Base-by-base conservation (phyloP, 2,888 invertebrate genomes). In the Lasioglossum vierecki region DNA sequence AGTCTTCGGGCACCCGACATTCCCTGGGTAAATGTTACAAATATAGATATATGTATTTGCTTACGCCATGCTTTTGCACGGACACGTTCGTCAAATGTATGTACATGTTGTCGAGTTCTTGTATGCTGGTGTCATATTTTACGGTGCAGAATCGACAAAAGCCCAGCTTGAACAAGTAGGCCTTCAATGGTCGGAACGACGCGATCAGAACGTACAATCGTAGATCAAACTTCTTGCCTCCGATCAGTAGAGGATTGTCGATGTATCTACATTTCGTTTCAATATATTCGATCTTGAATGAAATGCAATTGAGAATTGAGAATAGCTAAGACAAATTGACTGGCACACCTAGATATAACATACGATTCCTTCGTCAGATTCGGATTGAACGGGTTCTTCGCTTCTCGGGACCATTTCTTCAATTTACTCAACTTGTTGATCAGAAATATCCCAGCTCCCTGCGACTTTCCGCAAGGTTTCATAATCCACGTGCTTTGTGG, bases 401-500 rank as follows among this genome's bases (percentile, higher is more conserved):
- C 97, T 95, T 98, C 98, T 41, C 98, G 96, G 0, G 98, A 98
- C 98, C 98, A 98, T 94, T 97, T 97, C 94, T 99, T 99, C 83
- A 99, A 95, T 95, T 99, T 99, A 4, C 99, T 98, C 84, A 99
- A 95, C 95, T 99, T 99, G 95, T 99, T 99, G 91, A 99, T 99
- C 80, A 99, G 96, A 95, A 99, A 99, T 93, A 99, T 99, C 63
- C 99, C 99, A n/a, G 98, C 97, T 1, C 98, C 98, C 94, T 98
- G 98, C 0, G 99, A 99, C 95, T 99, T 98, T 46, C 99, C 99
- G 94, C 99, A 98, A 0, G 99, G 99, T 94, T 99, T 99, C 97
- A 99, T 98, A 88, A 99, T 99, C 99, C 99, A 99, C 0, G 99
- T 99, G 91, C 98, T 98, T 93, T 98, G 98, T 0, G 99, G 99